A percentile compares a stretch with the other conserved stretches of the same genome.
Evolutionary conservation across 2,113 vertebrate genomes (phyloP).

Genomic region (Crocuta crocuta): DNA sequence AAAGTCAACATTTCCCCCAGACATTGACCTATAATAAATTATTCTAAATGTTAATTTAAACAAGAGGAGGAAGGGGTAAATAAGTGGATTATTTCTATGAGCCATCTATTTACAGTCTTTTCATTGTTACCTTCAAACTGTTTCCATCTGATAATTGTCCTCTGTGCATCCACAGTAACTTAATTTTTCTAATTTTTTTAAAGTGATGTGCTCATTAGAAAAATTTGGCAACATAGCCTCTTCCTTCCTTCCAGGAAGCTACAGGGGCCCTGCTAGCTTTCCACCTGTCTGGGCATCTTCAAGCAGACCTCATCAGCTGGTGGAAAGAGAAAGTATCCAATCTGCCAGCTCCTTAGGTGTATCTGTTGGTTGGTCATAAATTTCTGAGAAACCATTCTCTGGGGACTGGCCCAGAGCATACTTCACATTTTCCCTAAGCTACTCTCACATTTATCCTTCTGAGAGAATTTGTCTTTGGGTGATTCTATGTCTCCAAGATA

Average conservation of each 20-base stretch:
- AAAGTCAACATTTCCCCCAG: conserved; percentile 7
- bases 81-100: conserved; percentile 48
- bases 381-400: conserved; percentile 53
- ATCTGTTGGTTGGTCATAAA: not conserved
- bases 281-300: conserved; percentile 14
- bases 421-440: not conserved
- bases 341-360: not conserved
- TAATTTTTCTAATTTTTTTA: conserved; percentile 59
- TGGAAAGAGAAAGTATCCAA: conserved; percentile 16
- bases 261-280: conserved; percentile 2
- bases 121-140: conserved; percentile 25
- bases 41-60: conserved; percentile 7
- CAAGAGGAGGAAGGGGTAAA: not conserved
- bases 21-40: conserved; percentile 27
- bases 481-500: not conserved
- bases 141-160: conserved; percentile 68
- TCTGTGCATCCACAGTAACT: conserved; percentile 11
- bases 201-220: conserved; percentile 47
- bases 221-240: not conserved
- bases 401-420: not conserved
- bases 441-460: not conserved
- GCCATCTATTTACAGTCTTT: conserved; percentile 45
- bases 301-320: not conserved
- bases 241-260: conserved; percentile 50
- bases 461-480: not conserved